Evolutionary conservation across 2,113 vertebrate genomes (phyloP).

Genomic region (Labrus mixtus): DNA sequence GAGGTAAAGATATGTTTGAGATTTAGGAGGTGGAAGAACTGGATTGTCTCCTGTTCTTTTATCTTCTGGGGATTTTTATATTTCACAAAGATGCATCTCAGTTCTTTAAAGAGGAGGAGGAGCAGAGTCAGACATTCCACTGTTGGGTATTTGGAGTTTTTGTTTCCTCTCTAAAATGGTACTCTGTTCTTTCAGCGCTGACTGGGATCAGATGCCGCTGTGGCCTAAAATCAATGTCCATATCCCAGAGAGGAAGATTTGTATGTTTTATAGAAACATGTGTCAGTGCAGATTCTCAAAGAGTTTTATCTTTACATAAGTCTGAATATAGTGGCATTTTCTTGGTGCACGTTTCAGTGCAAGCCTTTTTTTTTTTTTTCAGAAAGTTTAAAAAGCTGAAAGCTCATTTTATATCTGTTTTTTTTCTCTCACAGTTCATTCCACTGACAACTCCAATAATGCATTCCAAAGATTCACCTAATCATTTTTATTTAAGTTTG

Average conservation of each 20-base stretch:
- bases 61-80: slow-evolving; percentile 16
- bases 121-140: slow-evolving; percentile 56
- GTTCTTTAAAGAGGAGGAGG: too few relatives aligned
- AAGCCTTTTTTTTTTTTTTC: neutral
- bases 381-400: neutral
- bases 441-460: slow-evolving; percentile 33
- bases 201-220: slow-evolving; percentile 27
- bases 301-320: slow-evolving; percentile 17
- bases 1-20: slow-evolving; percentile 37
- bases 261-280: slow-evolving; percentile 11
- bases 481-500: slow-evolving; percentile 6
- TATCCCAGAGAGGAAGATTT: slow-evolving; percentile 9
- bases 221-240: slow-evolving; percentile 34
- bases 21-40: slow-evolving; percentile 54
- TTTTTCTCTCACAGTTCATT: slow-evolving; percentile 36
- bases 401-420: neutral
- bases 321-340: slow-evolving; percentile 25
- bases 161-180: slow-evolving; percentile 23
- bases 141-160: slow-evolving; percentile 32
- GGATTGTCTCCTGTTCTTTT: slow-evolving; percentile 41
- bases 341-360: slow-evolving; percentile 17
- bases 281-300: slow-evolving; percentile 25
- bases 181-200: slow-evolving; percentile 1
- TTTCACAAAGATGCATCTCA: too few relatives aligned
- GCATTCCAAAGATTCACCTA: neutral